phyloP scores from a whole-genome alignment of 2,797 vertebrate species.

The Neoniphon sammara region DNA sequence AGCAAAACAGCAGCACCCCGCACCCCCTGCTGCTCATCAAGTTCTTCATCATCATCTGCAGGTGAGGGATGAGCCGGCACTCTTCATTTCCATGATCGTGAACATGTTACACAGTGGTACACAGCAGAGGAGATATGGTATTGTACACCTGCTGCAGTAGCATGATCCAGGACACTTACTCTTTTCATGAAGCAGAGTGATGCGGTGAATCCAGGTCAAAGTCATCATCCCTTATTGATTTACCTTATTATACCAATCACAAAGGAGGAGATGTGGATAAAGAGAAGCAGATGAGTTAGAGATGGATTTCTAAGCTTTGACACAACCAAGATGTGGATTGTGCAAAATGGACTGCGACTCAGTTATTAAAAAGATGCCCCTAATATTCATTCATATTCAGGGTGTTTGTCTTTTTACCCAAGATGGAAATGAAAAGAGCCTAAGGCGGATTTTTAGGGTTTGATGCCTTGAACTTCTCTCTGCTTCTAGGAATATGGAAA shows the following conservation, averaged over 20 bases:
- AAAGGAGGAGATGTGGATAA: not conserved
- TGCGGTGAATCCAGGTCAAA: too few species aligned
- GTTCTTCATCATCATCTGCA: conserved; percentile 96
- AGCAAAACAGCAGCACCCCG: conserved; percentile 75
- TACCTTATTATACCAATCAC: not conserved
- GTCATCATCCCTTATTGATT: too few species aligned
- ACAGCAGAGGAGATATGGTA: not conserved
- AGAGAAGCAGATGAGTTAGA: too few species aligned
- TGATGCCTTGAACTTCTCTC: conserved; percentile 30
- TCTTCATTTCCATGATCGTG: not conserved
- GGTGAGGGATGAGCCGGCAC: conserved; percentile 77
- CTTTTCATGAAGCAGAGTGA: not conserved
- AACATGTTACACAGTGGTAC: not conserved
- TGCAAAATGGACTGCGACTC: conserved; percentile 9
- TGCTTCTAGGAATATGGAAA: conserved; percentile 89
- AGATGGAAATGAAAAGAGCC: not conserved
- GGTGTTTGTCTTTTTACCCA: not conserved
- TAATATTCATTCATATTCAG: not conserved
- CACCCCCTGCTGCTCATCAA: conserved; percentile 90
- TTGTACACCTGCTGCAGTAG: not conserved
- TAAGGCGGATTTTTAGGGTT: conserved; percentile 21
- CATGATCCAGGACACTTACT: not conserved
- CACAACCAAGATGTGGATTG: too few species aligned
- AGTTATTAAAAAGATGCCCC: conserved; percentile 11
- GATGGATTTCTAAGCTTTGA: too few species aligned